Evolutionary conservation across 2,888 invertebrate species (phyloP), one percentile per base, ranked within the genome.

Genomic region (Argyresthia albistria): DNA sequence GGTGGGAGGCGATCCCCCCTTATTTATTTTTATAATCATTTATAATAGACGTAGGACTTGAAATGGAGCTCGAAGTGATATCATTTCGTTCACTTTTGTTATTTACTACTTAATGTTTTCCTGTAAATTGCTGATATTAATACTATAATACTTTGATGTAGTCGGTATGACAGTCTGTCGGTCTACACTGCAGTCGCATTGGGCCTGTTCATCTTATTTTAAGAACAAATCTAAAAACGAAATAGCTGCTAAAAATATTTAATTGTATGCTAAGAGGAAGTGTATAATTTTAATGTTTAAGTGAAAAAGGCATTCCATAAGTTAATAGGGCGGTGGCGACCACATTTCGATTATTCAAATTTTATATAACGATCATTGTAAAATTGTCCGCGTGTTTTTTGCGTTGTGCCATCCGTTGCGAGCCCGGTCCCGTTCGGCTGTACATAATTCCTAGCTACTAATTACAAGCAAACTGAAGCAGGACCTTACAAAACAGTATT

Each of bases 21-120:
- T 83, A 83, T 84, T 84, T 86, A 83, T 86, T 86, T 84, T 86
- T 83, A 78, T 86, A 84, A 83, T 80, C 82, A 76, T 83, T 83
- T 81, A 81, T 83, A 81, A 64, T 83, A 83, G 78, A 69, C 73
- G 64, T 80, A 80, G 76, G 74, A 71, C 70, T 73, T 56, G 65
- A 63, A 59, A 65, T 73, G 73, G 69, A 72, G 69, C 72, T 76
- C 67, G 70, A 69, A 76, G 73, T 78, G 77, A 79, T 69, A 64
- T 67, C 66, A 63, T 65, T 65, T 60, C 65, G 52, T 65, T 63
- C 61, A 59, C 58, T 60, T 25, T 58, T 58, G 64, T 63, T 59
- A 60, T 63, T 60, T 54, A 55, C 57, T 57, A 53, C 54, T 54
- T 55, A 56, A 60, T 60, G 62, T 60, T 61, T 60, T 60, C 14